These are phyloP conservation scores for Hirtodrosophila duncani DNA, from an alignment of 2,888 invertebrate genomes.

Conservation along the genomic window DNA sequence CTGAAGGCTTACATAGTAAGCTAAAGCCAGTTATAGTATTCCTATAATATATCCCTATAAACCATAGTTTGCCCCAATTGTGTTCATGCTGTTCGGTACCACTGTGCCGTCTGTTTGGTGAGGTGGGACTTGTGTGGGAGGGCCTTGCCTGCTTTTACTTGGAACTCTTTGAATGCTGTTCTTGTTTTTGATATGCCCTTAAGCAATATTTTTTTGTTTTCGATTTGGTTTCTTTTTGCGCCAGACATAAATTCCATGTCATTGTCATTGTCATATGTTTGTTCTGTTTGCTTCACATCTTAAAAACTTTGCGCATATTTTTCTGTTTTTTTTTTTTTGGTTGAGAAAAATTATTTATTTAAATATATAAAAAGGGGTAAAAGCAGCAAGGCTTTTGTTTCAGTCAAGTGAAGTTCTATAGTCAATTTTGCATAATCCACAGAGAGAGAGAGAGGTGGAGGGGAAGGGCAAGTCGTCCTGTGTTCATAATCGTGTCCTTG, in stretches of 20 bases:
- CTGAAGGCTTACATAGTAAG: too few species aligned
- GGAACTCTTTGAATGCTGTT: conserved; percentile 38
- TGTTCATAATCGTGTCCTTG: conserved; percentile 72
- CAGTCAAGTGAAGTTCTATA: too few species aligned
- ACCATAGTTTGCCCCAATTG: too few species aligned
- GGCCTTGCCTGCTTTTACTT: conserved; percentile 32
- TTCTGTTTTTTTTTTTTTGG: conserved; percentile 12
- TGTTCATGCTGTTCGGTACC: not conserved
- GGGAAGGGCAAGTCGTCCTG: conserved; percentile 36
- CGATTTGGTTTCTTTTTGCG: too few species aligned
- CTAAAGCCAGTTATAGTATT: too few species aligned
- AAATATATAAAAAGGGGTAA: conserved; percentile 29
- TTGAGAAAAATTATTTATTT: conserved; percentile 38
- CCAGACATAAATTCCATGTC: conserved; percentile 52
- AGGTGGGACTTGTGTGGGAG: too few species aligned
- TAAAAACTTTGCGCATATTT: conserved; percentile 9
- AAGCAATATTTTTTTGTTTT: conserved; percentile 53
- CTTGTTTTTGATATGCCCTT: conserved; percentile 37
- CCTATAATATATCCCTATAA: too few species aligned
- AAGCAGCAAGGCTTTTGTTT: conserved; percentile 38
- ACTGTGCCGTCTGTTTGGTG: not conserved
- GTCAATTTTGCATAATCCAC: conserved; percentile 72
- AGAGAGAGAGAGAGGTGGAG: too few species aligned
- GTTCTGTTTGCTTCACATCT: conserved; percentile 20
- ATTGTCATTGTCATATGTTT: conserved; percentile 54